A percentile compares a stretch with the other conserved stretches of the same genome.
These are phyloP conservation scores for Tachina lurida DNA, from an alignment of 2,888 invertebrate genomes.

Conservation along the genomic window DNA sequence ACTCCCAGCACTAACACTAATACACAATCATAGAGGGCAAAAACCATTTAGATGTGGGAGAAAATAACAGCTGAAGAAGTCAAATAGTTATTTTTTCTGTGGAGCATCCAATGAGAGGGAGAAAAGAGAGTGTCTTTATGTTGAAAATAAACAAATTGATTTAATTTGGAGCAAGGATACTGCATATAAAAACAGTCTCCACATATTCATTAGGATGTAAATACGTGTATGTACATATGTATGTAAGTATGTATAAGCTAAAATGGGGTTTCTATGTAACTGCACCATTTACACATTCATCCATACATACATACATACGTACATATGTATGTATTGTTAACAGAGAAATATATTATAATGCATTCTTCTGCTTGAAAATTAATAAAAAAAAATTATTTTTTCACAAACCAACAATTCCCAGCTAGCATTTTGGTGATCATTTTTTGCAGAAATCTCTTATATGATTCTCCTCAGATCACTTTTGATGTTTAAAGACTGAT, in stretches of 20 bases:
- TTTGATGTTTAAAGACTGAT: too few relatives aligned
- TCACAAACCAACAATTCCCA: constrained; percentile 27
- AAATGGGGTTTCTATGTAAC: constrained; percentile 35
- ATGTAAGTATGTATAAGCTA: constrained; percentile 28
- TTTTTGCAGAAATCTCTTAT: too few relatives aligned
- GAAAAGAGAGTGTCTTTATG: constrained; percentile 20
- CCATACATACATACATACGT: too few relatives aligned
- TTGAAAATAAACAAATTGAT: constrained; percentile 59
- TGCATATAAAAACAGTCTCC: constrained; percentile 42
- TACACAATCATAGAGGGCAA: not conserved
- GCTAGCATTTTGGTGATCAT: too few relatives aligned
- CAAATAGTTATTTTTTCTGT: not conserved
- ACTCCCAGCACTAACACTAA: constrained; percentile 40
- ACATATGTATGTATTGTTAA: constrained; percentile 18
- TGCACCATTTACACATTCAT: not conserved
- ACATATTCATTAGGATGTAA: constrained; percentile 15
- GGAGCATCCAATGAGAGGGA: constrained; percentile 6
- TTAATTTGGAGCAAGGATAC: constrained; percentile 70
- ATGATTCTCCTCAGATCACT: too few relatives aligned
- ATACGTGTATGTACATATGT: not conserved
- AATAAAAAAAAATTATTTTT: constrained; percentile 11
- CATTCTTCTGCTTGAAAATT: constrained; percentile 30
- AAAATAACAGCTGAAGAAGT: constrained; percentile 22
- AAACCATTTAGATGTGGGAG: constrained; percentile 1
- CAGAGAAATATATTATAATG: constrained; percentile 24